These are phyloP conservation scores for Brachionus rubens DNA, from an alignment of 1,140 invertebrate genomes.

Conservation along the genomic window DNA sequence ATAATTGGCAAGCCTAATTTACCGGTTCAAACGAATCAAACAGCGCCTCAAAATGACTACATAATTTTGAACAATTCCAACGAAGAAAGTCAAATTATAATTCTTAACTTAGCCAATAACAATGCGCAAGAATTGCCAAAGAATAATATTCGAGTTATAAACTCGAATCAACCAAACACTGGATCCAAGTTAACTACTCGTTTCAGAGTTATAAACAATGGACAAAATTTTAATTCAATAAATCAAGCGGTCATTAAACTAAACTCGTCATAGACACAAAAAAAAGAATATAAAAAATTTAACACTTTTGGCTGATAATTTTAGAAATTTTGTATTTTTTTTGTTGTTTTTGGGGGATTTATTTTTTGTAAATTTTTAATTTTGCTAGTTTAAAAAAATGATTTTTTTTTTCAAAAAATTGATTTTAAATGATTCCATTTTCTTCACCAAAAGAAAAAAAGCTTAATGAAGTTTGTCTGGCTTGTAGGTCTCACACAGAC, in stretches of 20 bases:
- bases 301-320: no score
- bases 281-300: no score
- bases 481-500: no score
- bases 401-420: no score
- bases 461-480: no score
- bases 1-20: not conserved
- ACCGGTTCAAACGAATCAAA: not conserved
- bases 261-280: constrained; percentile 28
- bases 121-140: not conserved
- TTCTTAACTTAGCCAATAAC: constrained; percentile 10
- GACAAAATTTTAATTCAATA: not conserved
- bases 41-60: not conserved
- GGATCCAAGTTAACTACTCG: not conserved
- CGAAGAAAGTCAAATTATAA: constrained; percentile 30
- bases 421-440: no score
- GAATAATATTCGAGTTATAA: constrained; percentile 16
- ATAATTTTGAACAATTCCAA: not conserved
- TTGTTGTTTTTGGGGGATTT: not conserved
- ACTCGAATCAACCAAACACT: not conserved
- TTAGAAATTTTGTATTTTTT: not conserved
- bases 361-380: no score
- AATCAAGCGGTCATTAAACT: constrained; percentile 35
- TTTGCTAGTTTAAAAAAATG: no score
- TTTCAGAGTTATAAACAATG: not conserved
- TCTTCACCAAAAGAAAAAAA: no score